These are phyloP conservation scores for Allophyes oxyacanthae DNA, from an alignment of 2,888 invertebrate species.

Conservation along the genomic window DNA sequence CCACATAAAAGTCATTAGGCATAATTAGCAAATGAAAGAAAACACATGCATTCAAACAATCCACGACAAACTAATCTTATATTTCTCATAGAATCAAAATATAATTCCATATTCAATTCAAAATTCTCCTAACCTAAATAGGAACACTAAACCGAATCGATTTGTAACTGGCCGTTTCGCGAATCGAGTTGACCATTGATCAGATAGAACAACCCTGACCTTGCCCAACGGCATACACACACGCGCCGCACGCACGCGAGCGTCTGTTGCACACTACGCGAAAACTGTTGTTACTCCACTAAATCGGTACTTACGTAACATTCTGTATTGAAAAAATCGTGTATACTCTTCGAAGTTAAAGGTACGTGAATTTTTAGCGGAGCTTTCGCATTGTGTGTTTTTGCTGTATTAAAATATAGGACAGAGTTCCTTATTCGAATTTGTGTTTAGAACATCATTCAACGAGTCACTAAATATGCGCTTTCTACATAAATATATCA, in stretches of 20 bases:
- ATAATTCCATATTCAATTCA: slow-evolving; percentile 19
- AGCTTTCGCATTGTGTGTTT: slow-evolving; percentile 30
- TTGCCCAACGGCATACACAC: slow-evolving; percentile 84
- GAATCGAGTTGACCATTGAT: slow-evolving; percentile 85
- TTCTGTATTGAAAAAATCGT: slow-evolving; percentile 30
- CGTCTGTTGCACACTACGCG: slow-evolving; percentile 67
- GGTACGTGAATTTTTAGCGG: slow-evolving; percentile 1
- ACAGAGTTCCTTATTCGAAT: slow-evolving; percentile 20
- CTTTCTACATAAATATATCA: neutral
- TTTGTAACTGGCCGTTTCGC: slow-evolving; percentile 69
- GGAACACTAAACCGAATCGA: slow-evolving; percentile 64
- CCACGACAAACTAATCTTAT: neutral
- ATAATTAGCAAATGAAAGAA: too few relatives aligned
- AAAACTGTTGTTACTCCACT: slow-evolving; percentile 53
- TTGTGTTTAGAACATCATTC: neutral
- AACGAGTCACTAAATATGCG: neutral
- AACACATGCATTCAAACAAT: too few relatives aligned
- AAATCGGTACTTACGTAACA: slow-evolving; percentile 48
- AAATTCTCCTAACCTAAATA: slow-evolving; percentile 45
- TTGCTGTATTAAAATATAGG: slow-evolving; percentile 1
- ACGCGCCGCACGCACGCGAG: slow-evolving; percentile 76
- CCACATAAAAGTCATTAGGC: slow-evolving; percentile 1
- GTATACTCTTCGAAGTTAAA: slow-evolving; percentile 7
- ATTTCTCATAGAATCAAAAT: neutral
- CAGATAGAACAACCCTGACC: slow-evolving; percentile 87